phyloP scores from a whole-genome alignment of 2,113 vertebrate genomes.

The Gorsachius goisagi region DNA sequence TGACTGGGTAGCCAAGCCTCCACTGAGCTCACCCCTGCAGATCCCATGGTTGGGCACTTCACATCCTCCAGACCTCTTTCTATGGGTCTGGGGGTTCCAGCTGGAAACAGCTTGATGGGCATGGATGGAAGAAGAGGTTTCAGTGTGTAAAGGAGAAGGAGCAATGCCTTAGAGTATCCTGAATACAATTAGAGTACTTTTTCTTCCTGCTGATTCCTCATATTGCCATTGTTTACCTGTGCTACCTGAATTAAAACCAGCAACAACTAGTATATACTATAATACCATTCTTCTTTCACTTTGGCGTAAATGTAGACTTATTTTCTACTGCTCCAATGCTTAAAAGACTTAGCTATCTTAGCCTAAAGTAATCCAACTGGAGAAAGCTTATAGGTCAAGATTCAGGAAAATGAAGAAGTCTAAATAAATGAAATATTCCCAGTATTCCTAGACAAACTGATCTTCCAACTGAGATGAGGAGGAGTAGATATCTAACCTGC shows the following conservation, averaged over 20 bases:
- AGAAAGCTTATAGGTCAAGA: neutral
- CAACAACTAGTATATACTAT: neutral
- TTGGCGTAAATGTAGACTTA: neutral
- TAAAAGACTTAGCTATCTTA: neutral
- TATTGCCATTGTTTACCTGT: neutral
- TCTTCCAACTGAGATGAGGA: neutral
- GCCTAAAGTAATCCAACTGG: neutral
- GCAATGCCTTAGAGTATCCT: neutral
- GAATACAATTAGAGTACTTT: neutral
- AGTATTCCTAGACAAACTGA: neutral
- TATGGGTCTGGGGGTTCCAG: neutral
- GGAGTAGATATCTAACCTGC: neutral
- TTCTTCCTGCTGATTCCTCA: neutral
- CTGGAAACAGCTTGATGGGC: neutral
- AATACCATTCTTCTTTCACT: neutral
- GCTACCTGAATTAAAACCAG: neutral
- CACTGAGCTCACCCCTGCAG: neutral
- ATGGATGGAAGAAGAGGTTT: neutral
- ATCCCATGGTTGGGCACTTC: neutral
- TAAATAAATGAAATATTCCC: neutral
- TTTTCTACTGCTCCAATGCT: neutral
- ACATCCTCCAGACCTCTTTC: neutral
- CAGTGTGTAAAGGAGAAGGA: neutral
- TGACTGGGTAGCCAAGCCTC: neutral
- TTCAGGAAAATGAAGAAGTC: neutral